These are phyloP conservation scores for Pterostichus madidus DNA, from an alignment of 2,888 invertebrate species.

Conservation along the genomic window DNA sequence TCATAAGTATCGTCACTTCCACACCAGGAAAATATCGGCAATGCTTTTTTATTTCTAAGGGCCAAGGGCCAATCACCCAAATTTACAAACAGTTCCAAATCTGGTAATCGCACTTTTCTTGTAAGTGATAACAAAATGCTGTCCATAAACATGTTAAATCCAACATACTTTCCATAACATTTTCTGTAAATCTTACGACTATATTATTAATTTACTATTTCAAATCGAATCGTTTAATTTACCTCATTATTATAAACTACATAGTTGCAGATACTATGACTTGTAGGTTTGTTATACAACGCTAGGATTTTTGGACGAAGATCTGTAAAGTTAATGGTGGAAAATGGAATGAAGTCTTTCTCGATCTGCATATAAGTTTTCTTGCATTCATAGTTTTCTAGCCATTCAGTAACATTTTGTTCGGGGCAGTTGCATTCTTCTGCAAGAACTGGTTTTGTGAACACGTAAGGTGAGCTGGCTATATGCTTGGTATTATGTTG, in stretches of 20 bases:
- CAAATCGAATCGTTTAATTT: constrained; percentile 46
- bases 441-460: constrained; percentile 85
- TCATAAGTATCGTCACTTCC: constrained; percentile 92
- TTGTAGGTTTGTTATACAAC: constrained; percentile 86
- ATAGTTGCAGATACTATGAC: constrained; percentile 94
- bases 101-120: constrained; percentile 89
- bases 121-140: constrained; percentile 89
- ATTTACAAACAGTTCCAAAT: constrained; percentile 94
- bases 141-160: constrained; percentile 97
- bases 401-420: constrained; percentile 82
- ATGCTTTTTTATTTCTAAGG: constrained; percentile 76
- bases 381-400: constrained; percentile 83
- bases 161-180: constrained; percentile 96
- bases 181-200: constrained; percentile 84
- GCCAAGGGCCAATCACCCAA: constrained; percentile 97
- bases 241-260: constrained; percentile 88
- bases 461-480: constrained; percentile 82
- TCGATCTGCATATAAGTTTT: constrained; percentile 84
- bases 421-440: constrained; percentile 93
- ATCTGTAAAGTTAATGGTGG: constrained; percentile 84
- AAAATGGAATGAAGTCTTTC: constrained; percentile 85
- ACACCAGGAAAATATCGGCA: constrained; percentile 97
- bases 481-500: constrained; percentile 83
- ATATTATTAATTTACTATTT: constrained; percentile 2
- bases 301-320: constrained; percentile 80